A percentile compares a stretch with the other conserved stretches of the same genome.
phyloP scores from a whole-genome alignment of 2,888 invertebrate species.

The Athalia rosae region DNA sequence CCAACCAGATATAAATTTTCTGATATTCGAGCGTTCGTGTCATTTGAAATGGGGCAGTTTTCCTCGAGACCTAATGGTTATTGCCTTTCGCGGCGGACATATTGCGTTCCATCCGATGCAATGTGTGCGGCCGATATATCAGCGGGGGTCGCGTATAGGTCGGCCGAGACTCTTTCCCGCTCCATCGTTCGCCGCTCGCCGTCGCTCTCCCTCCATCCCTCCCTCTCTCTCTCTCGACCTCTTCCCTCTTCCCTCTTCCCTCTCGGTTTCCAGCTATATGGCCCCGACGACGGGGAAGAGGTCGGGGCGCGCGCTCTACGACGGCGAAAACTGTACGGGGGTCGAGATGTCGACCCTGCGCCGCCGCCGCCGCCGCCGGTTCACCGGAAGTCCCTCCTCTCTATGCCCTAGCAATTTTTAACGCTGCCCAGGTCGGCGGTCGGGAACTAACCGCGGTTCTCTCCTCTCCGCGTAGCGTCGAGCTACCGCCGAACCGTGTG shows the following conservation, averaged over 20 bases:
- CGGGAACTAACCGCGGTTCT: neutral
- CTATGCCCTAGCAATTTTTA: slow-evolving; percentile 45
- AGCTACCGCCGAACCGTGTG: neutral
- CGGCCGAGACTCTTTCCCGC: too few relatives aligned
- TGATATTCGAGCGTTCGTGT: slow-evolving; percentile 78
- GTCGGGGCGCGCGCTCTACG: slow-evolving; percentile 10
- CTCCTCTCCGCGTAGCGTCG: neutral
- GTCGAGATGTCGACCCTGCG: slow-evolving; percentile 61
- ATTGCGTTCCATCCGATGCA: slow-evolving; percentile 79
- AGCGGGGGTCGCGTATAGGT: slow-evolving; percentile 70
- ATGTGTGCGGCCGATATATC: slow-evolving; percentile 78
- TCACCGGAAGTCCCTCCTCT: slow-evolving; percentile 66
- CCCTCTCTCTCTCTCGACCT: slow-evolving; percentile 49
- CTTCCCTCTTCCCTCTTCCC: slow-evolving; percentile 18
- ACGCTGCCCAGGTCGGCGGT: neutral
- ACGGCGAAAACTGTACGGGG: slow-evolving; percentile 46
- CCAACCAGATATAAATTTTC: slow-evolving; percentile 75
- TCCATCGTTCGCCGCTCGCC: too few relatives aligned
- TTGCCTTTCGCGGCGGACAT: slow-evolving; percentile 79
- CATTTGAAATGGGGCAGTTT: slow-evolving; percentile 79
- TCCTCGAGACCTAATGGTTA: slow-evolving; percentile 79
- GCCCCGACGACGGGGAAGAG: slow-evolving; percentile 2
- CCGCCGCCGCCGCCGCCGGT: too few relatives aligned
- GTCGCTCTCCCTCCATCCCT: slow-evolving; percentile 52
- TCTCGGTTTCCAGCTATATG: neutral